Evolutionary conservation across 2,797 vertebrate genomes (phyloP).

Genomic region (Mormyrus hasselquistii): DNA sequence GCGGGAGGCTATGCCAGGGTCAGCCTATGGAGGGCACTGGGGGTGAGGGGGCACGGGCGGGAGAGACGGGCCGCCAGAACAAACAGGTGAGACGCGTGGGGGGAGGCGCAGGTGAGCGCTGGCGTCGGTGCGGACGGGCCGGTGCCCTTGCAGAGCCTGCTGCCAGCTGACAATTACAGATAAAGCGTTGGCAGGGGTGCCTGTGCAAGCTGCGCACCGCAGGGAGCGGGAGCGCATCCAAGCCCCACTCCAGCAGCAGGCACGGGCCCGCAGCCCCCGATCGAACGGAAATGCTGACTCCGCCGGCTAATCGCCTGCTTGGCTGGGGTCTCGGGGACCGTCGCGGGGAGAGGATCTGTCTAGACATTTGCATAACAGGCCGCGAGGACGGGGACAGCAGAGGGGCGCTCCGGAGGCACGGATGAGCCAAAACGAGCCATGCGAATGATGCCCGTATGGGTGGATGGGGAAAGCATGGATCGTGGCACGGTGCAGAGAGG

Average conservation of each 20-base stretch:
- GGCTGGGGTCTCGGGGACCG: slow-evolving; percentile 44
- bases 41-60: not conserved
- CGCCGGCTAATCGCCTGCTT: slow-evolving; percentile 54
- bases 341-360: slow-evolving; percentile 50
- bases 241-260: not conserved
- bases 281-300: slow-evolving; percentile 55
- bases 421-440: slow-evolving; percentile 55
- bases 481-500: not conserved
- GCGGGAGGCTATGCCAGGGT: not conserved
- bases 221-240: not conserved
- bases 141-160: slow-evolving; percentile 4
- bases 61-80: not conserved
- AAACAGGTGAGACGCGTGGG: not conserved
- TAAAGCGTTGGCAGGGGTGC: slow-evolving; percentile 3
- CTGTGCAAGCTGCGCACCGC: not conserved
- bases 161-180: slow-evolving; percentile 14
- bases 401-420: slow-evolving; percentile 51
- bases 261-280: slow-evolving; percentile 45
- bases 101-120: not conserved
- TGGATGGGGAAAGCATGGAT: not conserved
- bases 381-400: slow-evolving; percentile 46
- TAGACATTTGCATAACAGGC: slow-evolving; percentile 61
- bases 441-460: not conserved
- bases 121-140: not conserved
- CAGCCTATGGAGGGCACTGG: not conserved